These are phyloP conservation scores for Ceyx erithaca DNA, from an alignment of 2,797 vertebrate species.

Conservation along the genomic window DNA sequence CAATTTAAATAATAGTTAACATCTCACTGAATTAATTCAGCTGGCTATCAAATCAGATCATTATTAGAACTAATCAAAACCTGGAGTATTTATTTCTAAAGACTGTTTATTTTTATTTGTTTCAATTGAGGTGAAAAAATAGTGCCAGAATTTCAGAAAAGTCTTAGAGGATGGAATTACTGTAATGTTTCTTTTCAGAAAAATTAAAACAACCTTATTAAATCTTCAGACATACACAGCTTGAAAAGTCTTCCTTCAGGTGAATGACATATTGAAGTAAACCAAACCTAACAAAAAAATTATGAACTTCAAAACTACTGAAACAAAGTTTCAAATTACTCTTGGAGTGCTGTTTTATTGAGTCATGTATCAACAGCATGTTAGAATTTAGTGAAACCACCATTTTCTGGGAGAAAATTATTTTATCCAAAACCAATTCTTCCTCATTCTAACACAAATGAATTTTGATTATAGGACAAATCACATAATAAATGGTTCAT, in stretches of 20 bases:
- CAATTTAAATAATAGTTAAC: background rate
- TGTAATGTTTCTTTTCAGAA: background rate
- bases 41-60: background rate
- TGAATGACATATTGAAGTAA: background rate
- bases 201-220: background rate
- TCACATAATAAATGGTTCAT: background rate
- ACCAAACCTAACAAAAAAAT: background rate
- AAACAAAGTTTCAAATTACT: background rate
- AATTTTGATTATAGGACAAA: background rate
- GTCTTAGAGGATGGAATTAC: background rate
- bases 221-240: background rate
- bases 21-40: background rate
- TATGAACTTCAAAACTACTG: background rate
- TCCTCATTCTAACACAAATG: background rate
- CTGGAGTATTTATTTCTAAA: background rate
- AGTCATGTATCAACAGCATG: background rate
- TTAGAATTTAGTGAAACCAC: background rate
- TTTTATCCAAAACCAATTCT: background rate
- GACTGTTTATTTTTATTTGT: background rate
- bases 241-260: background rate
- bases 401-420: background rate
- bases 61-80: background rate
- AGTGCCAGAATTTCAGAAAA: background rate
- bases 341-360: background rate
- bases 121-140: fast-evolving